phyloP scores from a whole-genome alignment of 1,140 invertebrate species.

The Phenacoccus solenopsis region DNA sequence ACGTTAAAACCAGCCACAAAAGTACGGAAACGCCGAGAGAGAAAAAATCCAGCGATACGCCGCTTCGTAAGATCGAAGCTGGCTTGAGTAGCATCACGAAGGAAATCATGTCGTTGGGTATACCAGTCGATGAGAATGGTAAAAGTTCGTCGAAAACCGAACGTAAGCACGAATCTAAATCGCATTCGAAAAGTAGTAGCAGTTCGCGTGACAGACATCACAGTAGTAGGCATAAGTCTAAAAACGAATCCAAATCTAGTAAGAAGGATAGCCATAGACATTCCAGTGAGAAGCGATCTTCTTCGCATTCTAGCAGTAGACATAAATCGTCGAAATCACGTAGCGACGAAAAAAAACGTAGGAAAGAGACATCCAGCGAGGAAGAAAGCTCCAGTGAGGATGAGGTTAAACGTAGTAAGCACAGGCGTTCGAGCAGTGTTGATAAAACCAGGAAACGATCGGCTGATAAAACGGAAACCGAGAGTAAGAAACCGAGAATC shows the following conservation, averaged over 20 bases:
- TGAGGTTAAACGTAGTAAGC: neutral
- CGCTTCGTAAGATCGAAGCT: neutral
- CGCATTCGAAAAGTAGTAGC: neutral
- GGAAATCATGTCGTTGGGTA: neutral
- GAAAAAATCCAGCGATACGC: neutral
- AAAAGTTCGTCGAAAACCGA: neutral
- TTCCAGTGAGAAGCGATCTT: neutral
- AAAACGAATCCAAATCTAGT: neutral
- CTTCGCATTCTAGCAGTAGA: neutral
- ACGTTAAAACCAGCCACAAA: neutral
- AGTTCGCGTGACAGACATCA: neutral
- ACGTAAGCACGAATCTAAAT: neutral
- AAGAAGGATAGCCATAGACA: neutral
- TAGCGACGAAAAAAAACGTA: neutral
- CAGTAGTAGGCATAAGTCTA: neutral
- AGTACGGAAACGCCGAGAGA: neutral
- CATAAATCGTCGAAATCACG: neutral
- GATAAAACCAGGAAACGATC: neutral
- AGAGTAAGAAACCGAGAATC: neutral
- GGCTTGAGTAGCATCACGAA: neutral
- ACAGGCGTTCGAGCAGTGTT: neutral
- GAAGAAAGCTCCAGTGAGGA: neutral
- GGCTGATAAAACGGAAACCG: neutral
- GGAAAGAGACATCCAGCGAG: neutral
- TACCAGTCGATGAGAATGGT: neutral